Percentiles rank a stretch among this genome's conserved stretches.
phyloP scores from a whole-genome alignment of 2,113 vertebrate genomes.

The Psammodynastes pulverulentus region DNA sequence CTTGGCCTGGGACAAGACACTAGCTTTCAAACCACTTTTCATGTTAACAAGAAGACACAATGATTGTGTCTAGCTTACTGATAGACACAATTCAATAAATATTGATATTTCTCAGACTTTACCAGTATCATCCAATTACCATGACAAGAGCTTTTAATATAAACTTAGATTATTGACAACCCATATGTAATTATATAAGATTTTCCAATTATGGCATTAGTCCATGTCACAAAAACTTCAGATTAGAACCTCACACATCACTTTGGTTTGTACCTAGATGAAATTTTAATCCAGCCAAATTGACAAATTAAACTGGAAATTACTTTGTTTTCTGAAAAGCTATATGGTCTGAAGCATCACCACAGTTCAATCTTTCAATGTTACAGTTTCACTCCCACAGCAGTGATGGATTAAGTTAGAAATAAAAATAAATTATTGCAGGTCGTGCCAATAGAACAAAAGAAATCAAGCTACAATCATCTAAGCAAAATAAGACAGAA shows the following conservation, averaged over 20 bases:
- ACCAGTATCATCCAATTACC: conserved; percentile 56
- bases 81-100: conserved; percentile 59
- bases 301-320: background rate
- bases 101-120: conserved; percentile 62
- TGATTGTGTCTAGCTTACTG: conserved; percentile 63
- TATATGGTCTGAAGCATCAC: background rate
- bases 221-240: background rate
- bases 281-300: background rate
- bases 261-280: background rate
- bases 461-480: background rate
- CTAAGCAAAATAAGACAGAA: background rate
- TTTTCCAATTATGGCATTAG: background rate
- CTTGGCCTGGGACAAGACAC: background rate
- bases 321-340: background rate
- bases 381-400: background rate
- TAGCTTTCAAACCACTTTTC: conserved; percentile 55
- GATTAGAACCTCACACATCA: background rate
- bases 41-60: conserved; percentile 62
- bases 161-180: conserved; percentile 60
- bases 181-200: conserved; percentile 21
- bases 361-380: background rate
- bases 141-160: conserved; percentile 52
- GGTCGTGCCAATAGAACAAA: background rate
- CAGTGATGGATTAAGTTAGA: background rate
- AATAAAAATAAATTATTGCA: background rate